These are phyloP conservation scores for Carterocephalus palaemon DNA, from an alignment of 2,888 invertebrate species.

Conservation along the genomic window DNA sequence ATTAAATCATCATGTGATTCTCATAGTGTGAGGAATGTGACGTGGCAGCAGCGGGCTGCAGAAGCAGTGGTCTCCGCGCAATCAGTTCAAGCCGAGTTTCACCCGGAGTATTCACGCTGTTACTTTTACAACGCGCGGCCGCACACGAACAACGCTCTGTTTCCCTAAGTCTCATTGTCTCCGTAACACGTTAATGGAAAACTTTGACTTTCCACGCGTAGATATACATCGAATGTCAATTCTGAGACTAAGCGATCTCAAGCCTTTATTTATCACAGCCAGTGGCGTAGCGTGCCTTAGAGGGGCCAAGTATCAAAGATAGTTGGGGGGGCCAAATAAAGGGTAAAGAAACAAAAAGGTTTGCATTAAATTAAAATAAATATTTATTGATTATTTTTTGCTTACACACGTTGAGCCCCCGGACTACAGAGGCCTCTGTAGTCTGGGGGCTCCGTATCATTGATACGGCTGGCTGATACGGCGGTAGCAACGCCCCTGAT, in stretches of 20 bases:
- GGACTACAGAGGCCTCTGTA: too few species aligned
- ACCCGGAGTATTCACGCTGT: constrained; percentile 76
- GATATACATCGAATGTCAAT: constrained; percentile 27
- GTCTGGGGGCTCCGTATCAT: too few species aligned
- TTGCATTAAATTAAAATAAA: too few species aligned
- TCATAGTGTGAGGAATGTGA: constrained; percentile 52
- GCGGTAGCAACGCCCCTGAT: too few species aligned
- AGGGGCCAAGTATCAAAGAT: too few species aligned
- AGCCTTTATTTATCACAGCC: too few species aligned
- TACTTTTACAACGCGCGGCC: constrained; percentile 77
- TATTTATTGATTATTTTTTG: too few species aligned
- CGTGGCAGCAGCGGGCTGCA: constrained; percentile 41
- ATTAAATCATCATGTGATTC: constrained; percentile 20
- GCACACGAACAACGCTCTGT: constrained; percentile 75
- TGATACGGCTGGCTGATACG: too few species aligned
- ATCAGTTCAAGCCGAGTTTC: constrained; percentile 75
- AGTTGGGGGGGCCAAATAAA: too few species aligned
- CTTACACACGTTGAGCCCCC: too few species aligned
- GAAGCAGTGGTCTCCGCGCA: constrained; percentile 42
- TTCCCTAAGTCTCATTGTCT: constrained; percentile 73
- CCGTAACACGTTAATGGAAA: constrained; percentile 54
- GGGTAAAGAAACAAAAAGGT: too few species aligned
- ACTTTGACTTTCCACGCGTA: constrained; percentile 66
- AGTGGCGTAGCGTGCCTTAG: too few species aligned
- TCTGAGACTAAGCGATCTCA: background rate